Evolutionary conservation across 1,140 invertebrate species (phyloP).

Genomic region (Arctopsyche grandis): DNA sequence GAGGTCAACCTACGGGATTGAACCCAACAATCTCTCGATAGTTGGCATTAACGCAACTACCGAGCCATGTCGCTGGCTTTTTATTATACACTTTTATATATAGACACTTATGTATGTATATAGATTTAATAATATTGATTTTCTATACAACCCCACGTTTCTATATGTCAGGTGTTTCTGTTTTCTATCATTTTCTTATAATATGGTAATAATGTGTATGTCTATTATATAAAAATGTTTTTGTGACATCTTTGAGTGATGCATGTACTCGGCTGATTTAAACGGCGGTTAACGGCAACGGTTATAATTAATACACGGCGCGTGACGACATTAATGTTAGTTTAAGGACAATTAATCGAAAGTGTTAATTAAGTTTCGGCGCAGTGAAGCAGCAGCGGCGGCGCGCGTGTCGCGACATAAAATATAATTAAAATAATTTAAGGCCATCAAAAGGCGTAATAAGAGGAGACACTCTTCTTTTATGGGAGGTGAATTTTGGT

Average conservation of each 20-base stretch:
- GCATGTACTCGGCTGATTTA: not conserved
- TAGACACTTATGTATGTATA: too few relatives aligned
- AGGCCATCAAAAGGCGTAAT: slow-evolving; percentile 49
- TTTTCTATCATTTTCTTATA: too few relatives aligned
- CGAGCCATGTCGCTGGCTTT: too few relatives aligned
- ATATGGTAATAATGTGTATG: not conserved
- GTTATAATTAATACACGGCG: slow-evolving; percentile 35
- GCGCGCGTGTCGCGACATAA: slow-evolving; percentile 30
- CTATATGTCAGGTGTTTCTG: too few relatives aligned
- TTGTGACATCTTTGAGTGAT: not conserved
- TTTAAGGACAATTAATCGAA: slow-evolving; percentile 43
- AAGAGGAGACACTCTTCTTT: slow-evolving; percentile 53
- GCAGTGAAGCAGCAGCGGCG: not conserved
- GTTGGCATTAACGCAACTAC: too few relatives aligned
- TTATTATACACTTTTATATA: too few relatives aligned
- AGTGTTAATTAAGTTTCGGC: slow-evolving; percentile 50
- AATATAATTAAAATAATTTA: slow-evolving; percentile 53
- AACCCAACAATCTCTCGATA: too few relatives aligned
- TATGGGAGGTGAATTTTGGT: not conserved
- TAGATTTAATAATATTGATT: too few relatives aligned
- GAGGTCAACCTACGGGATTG: too few relatives aligned
- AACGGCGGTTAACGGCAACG: slow-evolving; percentile 13
- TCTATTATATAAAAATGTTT: not conserved
- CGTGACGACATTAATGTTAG: slow-evolving; percentile 41
- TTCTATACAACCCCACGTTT: too few relatives aligned